Conservation (phyloP, 2,113 vertebrate species). For the Pterocles orientalis region DNA sequence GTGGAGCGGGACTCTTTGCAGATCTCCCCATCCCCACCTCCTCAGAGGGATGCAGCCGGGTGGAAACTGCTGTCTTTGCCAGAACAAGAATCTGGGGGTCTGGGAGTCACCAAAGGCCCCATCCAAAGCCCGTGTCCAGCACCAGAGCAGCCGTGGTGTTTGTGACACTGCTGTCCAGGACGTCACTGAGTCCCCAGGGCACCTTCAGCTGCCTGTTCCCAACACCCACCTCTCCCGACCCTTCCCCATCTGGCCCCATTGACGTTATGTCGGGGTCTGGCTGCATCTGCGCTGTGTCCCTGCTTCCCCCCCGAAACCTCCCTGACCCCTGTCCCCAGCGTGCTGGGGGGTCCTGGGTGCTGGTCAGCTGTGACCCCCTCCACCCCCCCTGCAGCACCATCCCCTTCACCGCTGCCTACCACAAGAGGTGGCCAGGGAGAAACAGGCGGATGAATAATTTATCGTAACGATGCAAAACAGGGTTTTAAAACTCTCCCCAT, state of each 20-base stretch:
- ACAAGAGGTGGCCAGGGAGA: neutral
- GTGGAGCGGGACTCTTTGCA: neutral
- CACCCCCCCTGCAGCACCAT: neutral
- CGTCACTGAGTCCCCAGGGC: neutral
- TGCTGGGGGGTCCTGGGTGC: neutral
- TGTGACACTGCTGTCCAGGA: neutral
- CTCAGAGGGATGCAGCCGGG: neutral
- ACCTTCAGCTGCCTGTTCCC: neutral
- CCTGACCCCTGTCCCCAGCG: neutral
- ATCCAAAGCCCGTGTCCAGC: fast-evolving
- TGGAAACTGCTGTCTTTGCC: neutral
- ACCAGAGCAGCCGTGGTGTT: neutral
- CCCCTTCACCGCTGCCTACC: neutral
- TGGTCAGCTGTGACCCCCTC: neutral
- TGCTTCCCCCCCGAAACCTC: neutral
- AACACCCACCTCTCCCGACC: neutral
- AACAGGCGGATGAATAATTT: conserved; percentile 74
- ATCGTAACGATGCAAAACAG: conserved; percentile 64
- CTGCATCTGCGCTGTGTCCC: neutral
- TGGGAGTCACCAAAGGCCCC: neutral
- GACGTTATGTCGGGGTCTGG: fast-evolving
- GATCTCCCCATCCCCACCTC: neutral
- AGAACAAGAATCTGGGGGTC: neutral
- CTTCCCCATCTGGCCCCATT: neutral
- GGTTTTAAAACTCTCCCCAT: conserved; percentile 60